Evolutionary conservation across 2,888 invertebrate species (phyloP), one percentile per base, ranked within the genome.

Genomic region (Dolichomitus sp.): DNA sequence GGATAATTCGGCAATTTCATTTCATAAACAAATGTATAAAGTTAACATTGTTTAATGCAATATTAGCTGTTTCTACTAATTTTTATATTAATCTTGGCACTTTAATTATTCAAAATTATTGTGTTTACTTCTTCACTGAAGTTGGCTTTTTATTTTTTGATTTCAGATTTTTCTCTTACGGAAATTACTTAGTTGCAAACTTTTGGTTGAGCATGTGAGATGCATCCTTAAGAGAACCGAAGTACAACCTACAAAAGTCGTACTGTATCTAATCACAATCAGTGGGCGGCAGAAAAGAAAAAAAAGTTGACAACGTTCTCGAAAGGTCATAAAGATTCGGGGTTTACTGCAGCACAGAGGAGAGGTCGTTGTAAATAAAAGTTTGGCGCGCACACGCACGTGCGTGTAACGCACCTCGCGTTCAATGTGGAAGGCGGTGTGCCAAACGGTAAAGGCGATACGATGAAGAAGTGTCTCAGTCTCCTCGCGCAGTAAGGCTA

Each of bases 361-460:
- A 12, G 59, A 9, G n/a, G n/a, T 12, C 6, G 33, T 12, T 23
- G 11, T 19, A 45, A 59, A 57, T 30, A 9, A 57, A 57, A 70
- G 37, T n/a, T 14, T 30, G 57, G 37, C 6, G 65, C 65, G 63
- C 63, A 40, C 75, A 74, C 81, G 80, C 84, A 82, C 81, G 84
- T 84, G 84, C 84, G 82, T 80, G 72, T 74, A 74, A 86, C 87
- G 83, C 87, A 88, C 86, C 87, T 88, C 87, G 81, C 88, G 85
- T 92, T 97, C 96, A 86, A 97, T 95, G 91, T 96, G 95, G 91
- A 97, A 95, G 57, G 96, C 96, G 74, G 96, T 96, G 87, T 96
- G 96, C 96, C 97, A 97, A 82, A 97, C 94, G 40, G 97, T 96
- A 90, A 97, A 97, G 50, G 97, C 97, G 45, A 97, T 95, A 78